These are phyloP conservation scores for Lonchura striata DNA, from an alignment of 2,113 vertebrate genomes.

Conservation along the genomic window DNA sequence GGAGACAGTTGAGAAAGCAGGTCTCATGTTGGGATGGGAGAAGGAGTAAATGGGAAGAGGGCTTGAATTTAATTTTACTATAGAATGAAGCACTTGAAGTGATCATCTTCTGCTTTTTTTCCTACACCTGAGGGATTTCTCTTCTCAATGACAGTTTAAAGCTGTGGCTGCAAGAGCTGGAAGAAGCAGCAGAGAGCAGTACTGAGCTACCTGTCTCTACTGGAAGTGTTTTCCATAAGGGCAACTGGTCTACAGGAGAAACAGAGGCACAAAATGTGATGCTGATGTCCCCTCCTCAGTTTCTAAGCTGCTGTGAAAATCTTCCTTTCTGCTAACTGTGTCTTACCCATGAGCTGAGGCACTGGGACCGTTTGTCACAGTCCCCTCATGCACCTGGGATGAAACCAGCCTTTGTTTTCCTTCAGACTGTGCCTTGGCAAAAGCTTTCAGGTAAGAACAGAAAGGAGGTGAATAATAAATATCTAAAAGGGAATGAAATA, in stretches of 20 bases:
- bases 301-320: background rate
- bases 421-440: background rate
- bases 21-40: background rate
- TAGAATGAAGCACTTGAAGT: background rate
- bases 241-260: background rate
- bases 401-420: background rate
- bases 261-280: background rate
- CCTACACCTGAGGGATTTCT: background rate
- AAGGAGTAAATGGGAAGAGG: background rate
- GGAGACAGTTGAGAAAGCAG: background rate
- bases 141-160: background rate
- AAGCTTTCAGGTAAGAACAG: background rate
- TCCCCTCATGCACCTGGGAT: background rate
- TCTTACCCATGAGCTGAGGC: background rate
- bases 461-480: background rate
- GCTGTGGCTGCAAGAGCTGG: background rate
- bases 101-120: background rate
- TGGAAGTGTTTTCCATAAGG: background rate
- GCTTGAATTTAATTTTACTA: background rate
- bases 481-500: background rate
- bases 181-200: slow-evolving; percentile 56
- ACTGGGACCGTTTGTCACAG: background rate
- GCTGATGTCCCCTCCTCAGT: background rate
- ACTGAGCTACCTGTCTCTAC: background rate
- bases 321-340: background rate